phyloP scores from a whole-genome alignment of 2,888 invertebrate species.

The Alentia gelatinosa region DNA sequence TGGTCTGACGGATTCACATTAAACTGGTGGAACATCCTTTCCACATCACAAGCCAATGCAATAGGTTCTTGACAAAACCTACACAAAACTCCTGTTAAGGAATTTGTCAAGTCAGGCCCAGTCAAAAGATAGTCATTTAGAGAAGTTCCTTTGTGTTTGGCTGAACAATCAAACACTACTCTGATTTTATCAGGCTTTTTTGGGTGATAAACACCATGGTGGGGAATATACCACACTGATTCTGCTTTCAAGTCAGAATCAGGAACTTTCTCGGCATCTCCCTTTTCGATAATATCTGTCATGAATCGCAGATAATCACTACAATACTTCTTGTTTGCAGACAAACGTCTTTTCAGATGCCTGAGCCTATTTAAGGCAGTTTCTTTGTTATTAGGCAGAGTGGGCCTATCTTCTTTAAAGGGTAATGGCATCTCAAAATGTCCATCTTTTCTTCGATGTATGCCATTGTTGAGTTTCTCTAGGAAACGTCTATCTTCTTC shows the following conservation, averaged over 20 bases:
- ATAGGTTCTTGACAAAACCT: constrained; percentile 59
- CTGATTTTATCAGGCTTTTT: constrained; percentile 57
- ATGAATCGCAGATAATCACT: constrained; percentile 44
- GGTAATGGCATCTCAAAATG: constrained; percentile 50
- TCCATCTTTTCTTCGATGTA: constrained; percentile 16
- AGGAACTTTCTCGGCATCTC: constrained; percentile 45
- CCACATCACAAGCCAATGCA: constrained; percentile 62
- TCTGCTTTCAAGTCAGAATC: background rate
- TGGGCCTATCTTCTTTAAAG: too few relatives aligned
- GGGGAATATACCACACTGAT: constrained; percentile 54
- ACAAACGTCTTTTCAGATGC: background rate
- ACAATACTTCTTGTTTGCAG: background rate
- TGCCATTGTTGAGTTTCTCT: background rate
- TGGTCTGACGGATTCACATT: constrained; percentile 52
- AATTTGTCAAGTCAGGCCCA: constrained; percentile 61
- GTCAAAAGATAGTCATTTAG: constrained; percentile 59
- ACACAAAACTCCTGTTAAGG: constrained; percentile 55
- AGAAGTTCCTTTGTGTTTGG: constrained; percentile 55
- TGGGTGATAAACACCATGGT: constrained; percentile 56
- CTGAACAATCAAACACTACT: constrained; percentile 62
- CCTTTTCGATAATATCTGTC: background rate
- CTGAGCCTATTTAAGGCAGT: background rate
- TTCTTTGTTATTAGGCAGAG: too few relatives aligned
- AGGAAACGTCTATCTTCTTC: constrained; percentile 5
- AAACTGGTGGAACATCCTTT: constrained; percentile 62